phyloP scores from a whole-genome alignment of 2,888 invertebrate genomes.

The Lasius platythorax region DNA sequence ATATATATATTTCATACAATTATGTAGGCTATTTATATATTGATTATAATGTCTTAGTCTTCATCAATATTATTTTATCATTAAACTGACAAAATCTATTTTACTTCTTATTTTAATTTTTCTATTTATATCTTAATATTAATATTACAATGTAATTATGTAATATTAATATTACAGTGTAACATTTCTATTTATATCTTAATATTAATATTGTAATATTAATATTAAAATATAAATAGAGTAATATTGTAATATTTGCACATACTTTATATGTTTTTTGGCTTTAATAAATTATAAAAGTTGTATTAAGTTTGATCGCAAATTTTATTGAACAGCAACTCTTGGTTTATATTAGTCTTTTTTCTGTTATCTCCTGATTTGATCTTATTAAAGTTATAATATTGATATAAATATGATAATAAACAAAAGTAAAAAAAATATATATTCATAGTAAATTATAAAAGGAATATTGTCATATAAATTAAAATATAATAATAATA shows the following conservation, averaged over 20 bases:
- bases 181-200: too few species aligned
- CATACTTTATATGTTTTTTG: neutral
- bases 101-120: neutral
- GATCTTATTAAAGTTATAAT: neutral
- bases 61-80: neutral
- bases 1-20: neutral
- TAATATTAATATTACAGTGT: too few species aligned
- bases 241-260: too few species aligned
- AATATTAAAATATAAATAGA: too few species aligned
- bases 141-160: too few species aligned
- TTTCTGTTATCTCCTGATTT: neutral
- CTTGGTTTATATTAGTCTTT: neutral
- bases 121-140: neutral
- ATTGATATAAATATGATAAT: conserved; percentile 4
- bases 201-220: too few species aligned
- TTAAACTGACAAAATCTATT: neutral
- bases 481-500: neutral
- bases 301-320: neutral
- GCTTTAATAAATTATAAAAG: neutral
- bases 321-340: neutral
- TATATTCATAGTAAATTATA: neutral
- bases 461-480: neutral
- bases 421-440: neutral
- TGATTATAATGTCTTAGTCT: neutral
- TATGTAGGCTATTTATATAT: neutral